These are phyloP conservation scores for Sylvietta virens DNA, from an alignment of 2,113 vertebrate species.

Conservation along the genomic window DNA sequence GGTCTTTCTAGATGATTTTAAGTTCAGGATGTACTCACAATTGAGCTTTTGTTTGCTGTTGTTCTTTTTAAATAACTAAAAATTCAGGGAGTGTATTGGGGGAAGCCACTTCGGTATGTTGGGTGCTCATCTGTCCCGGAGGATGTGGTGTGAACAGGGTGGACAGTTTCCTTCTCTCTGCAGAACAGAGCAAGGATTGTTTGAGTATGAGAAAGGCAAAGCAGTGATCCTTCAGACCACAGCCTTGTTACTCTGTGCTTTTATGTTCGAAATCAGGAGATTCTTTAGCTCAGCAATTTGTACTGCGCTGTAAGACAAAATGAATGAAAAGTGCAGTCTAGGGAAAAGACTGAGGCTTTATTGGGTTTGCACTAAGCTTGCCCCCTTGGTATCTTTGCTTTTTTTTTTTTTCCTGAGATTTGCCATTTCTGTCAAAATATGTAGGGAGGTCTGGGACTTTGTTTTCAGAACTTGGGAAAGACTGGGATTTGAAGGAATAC, in stretches of 20 bases:
- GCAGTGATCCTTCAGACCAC: neutral
- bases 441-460: neutral
- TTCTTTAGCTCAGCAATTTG: slow-evolving; percentile 13
- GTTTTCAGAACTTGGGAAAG: neutral
- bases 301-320: slow-evolving; percentile 4
- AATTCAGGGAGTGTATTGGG: neutral
- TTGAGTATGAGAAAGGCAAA: neutral
- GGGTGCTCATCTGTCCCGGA: slow-evolving; percentile 14
- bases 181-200: slow-evolving; percentile 51
- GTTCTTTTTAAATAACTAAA: slow-evolving; percentile 38
- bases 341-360: neutral
- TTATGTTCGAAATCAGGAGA: neutral
- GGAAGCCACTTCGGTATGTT: neutral
- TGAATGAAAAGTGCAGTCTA: neutral
- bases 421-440: neutral
- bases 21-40: slow-evolving; percentile 33
- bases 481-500: neutral
- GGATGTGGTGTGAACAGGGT: slow-evolving; percentile 31
- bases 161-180: slow-evolving; percentile 8
- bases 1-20: neutral
- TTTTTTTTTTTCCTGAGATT: neutral
- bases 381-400: neutral
- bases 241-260: neutral
- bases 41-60: slow-evolving; percentile 43
- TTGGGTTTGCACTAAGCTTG: neutral